phyloP scores from a whole-genome alignment of 1,140 invertebrate species.

The Anagrus nilaparvatae region DNA sequence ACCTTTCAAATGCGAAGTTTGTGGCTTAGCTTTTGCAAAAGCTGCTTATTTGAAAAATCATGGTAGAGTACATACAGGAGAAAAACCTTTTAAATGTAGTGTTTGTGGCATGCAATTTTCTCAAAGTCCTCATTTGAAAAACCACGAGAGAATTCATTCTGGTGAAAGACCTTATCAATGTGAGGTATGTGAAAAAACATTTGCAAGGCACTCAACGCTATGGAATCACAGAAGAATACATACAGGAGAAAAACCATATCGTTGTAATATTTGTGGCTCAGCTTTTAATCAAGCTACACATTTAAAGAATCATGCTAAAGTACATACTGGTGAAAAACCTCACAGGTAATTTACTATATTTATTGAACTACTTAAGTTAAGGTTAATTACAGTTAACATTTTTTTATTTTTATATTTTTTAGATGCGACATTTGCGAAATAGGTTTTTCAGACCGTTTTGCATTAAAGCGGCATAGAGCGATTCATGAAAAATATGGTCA shows the following conservation, averaged over 20 bases:
- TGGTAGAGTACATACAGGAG: conserved; percentile 70
- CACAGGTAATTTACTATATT: conserved; percentile 31
- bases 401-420: conserved; percentile 30
- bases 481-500: conserved; percentile 70
- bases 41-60: conserved; percentile 88
- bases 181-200: conserved; percentile 84
- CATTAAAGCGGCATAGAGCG: conserved; percentile 63
- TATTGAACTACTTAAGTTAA: neutral
- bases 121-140: conserved; percentile 81
- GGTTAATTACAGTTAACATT: neutral
- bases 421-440: conserved; percentile 80
- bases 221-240: conserved; percentile 92
- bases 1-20: conserved; percentile 85
- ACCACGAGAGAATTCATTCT: conserved; percentile 86
- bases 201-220: conserved; percentile 73
- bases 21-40: conserved; percentile 86
- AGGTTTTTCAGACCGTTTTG: conserved; percentile 75
- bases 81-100: conserved; percentile 79
- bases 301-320: conserved; percentile 75
- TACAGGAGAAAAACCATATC: conserved; percentile 83
- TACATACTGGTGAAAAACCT: conserved; percentile 57
- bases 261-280: conserved; percentile 72
- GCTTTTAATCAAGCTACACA: conserved; percentile 82
- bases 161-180: conserved; percentile 84
- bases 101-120: conserved; percentile 83